Percentiles rank a stretch among this genome's conserved stretches.
phyloP scores from a whole-genome alignment of 2,797 vertebrate species.

The Furcifer pardalis region DNA sequence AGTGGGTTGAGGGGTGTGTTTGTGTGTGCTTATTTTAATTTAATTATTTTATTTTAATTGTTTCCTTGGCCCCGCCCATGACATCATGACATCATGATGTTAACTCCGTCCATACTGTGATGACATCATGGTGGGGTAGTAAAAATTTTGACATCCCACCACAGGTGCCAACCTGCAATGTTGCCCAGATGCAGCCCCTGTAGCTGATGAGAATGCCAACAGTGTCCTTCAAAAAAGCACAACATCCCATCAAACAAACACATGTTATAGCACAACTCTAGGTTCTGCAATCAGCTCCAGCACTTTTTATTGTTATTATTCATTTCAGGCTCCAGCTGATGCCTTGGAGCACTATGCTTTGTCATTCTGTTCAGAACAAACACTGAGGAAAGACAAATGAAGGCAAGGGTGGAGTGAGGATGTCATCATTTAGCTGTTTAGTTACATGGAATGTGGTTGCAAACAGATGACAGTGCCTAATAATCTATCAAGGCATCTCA shows the following conservation, averaged over 20 bases:
- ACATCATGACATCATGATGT: too few relatives aligned
- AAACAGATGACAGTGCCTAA: conserved; percentile 55
- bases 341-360: conserved; percentile 68
- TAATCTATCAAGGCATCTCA: conserved; percentile 58
- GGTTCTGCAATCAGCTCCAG: conserved; percentile 48
- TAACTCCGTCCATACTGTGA: too few relatives aligned
- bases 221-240: accelerated
- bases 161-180: background rate
- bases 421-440: conserved; percentile 16
- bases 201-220: background rate
- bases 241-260: background rate
- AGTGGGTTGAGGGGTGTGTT: too few relatives aligned
- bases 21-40: too few relatives aligned
- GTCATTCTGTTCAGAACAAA: conserved; percentile 57
- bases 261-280: conserved; percentile 31
- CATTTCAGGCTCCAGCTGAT: conserved; percentile 71
- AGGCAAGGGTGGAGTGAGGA: conserved; percentile 48
- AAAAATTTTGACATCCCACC: too few relatives aligned
- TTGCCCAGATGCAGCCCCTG: accelerated
- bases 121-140: too few relatives aligned
- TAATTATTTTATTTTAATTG: too few relatives aligned
- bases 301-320: conserved; percentile 66
- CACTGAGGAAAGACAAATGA: conserved; percentile 67
- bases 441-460: conserved; percentile 44
- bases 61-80: too few relatives aligned